Base-by-base conservation (phyloP, 2,888 invertebrate species). In the Tuberolachnus salignus region DNA sequence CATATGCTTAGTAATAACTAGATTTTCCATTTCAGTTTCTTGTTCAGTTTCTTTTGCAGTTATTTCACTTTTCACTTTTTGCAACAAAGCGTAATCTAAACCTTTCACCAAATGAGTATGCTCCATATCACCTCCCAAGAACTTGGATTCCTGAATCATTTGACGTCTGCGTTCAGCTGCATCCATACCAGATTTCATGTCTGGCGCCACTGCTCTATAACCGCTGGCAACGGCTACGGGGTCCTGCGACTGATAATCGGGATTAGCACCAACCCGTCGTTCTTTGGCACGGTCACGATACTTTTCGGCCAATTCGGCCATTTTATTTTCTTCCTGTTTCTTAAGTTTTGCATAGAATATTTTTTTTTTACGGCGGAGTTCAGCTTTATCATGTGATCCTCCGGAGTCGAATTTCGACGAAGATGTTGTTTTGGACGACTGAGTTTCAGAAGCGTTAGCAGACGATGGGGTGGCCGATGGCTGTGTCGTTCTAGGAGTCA, bases 41-140 rank as follows among this genome's bases (percentile, higher is more conserved):
- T 93, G 91, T 83, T 94, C 94, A 75, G 89, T 89, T 84, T 97
- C 97, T 81, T 92, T 92, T 51, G 86, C 87, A 80, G 87, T 87
- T 82, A 98, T 95, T 86, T 99, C 98, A 82, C 96, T 96, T 66
- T 97, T 81, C 2, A 84, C 95, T 88, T 98, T 94, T 84, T 96
- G 95, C 80, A 97, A 86, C 71, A 97, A 86, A 0, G 96, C 95
- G 86, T 94, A 97, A 89, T 97, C 97, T 67, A 91, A 87, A 83
- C 96, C 99, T 87, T 99, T 99, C 83, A 99, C 99, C 89, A 99
- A 96, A 87, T 99, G 99, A 85, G 99, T 99, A 84, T 99, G 99
- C 84, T 99, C 98, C 94, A 99, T 98, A 86, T 99, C 99, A 89
- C 99, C 99, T 85, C 99, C 99, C 88, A 99, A 94, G 87, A 97